Percentiles rank a stretch among this genome's conserved stretches.
phyloP scores from a whole-genome alignment of 2,113 vertebrate genomes.

The Calypte anna region DNA sequence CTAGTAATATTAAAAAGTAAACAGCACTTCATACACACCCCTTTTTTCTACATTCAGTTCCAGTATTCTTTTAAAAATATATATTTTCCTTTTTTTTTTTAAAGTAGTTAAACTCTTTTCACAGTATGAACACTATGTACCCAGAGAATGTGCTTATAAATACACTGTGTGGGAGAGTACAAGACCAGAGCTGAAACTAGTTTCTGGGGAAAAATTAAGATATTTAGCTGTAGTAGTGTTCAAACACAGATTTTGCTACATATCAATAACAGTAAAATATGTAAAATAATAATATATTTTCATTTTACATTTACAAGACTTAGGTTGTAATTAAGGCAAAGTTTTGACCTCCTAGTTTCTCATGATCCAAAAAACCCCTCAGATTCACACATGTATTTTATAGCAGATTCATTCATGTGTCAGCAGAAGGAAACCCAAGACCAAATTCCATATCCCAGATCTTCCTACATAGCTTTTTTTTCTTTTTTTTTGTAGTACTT shows the following conservation, averaged over 20 bases:
- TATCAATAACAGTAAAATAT: not conserved
- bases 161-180: not conserved
- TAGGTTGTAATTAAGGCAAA: not conserved
- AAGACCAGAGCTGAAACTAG: not conserved
- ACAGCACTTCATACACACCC: not conserved
- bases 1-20: not conserved
- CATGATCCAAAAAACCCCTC: not conserved
- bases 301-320: not conserved
- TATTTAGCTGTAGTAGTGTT: not conserved
- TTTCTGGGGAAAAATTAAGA: conserved; percentile 14
- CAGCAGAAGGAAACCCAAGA: not conserved
- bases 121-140: not conserved
- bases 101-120: not conserved
- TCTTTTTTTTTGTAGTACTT: not conserved
- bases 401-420: not conserved
- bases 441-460: not conserved
- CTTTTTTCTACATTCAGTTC: not conserved
- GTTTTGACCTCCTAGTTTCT: not conserved
- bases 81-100: no score
- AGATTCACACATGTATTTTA: not conserved
- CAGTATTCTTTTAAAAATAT: not conserved
- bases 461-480: not conserved
- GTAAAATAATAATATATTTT: conserved; percentile 8
- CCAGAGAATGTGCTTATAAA: not conserved
- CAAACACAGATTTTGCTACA: not conserved